Percentiles rank a stretch among this genome's conserved stretches.
Evolutionary conservation across 1,140 invertebrate species (phyloP).

Genomic region (Theocolax elegans): DNA sequence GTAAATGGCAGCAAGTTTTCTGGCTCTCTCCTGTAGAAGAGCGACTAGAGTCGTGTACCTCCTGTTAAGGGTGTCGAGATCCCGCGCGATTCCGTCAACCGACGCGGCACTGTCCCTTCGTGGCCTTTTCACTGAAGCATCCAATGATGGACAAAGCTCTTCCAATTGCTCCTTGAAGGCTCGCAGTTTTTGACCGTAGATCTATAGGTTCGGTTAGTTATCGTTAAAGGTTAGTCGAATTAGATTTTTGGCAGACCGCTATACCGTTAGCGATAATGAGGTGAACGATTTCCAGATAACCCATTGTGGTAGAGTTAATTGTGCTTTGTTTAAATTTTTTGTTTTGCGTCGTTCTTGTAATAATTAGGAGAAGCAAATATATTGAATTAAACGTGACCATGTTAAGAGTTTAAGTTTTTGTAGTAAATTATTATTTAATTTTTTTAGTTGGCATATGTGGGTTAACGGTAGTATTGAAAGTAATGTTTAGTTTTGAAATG

Average conservation of each 20-base stretch:
- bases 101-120: constrained; percentile 62
- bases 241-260: no score
- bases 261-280: constrained; percentile 50
- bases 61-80: constrained; percentile 88
- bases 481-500: no score
- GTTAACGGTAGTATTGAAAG: no score
- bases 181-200: constrained; percentile 87
- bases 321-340: no score
- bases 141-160: constrained; percentile 85
- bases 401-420: no score
- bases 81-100: constrained; percentile 83
- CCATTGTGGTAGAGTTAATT: constrained; percentile 51
- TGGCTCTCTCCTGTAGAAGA: constrained; percentile 73
- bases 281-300: constrained; percentile 39
- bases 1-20: constrained; percentile 62
- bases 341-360: no score
- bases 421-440: no score
- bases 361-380: no score
- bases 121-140: constrained; percentile 69
- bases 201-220: constrained; percentile 73
- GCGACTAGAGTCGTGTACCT: constrained; percentile 82
- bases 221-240: constrained; percentile 63
- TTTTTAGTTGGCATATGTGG: no score
- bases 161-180: constrained; percentile 90
- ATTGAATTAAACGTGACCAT: no score